Base-by-base conservation (phyloP, 2,113 vertebrate genomes). In the Larimichthys crocea region DNA sequence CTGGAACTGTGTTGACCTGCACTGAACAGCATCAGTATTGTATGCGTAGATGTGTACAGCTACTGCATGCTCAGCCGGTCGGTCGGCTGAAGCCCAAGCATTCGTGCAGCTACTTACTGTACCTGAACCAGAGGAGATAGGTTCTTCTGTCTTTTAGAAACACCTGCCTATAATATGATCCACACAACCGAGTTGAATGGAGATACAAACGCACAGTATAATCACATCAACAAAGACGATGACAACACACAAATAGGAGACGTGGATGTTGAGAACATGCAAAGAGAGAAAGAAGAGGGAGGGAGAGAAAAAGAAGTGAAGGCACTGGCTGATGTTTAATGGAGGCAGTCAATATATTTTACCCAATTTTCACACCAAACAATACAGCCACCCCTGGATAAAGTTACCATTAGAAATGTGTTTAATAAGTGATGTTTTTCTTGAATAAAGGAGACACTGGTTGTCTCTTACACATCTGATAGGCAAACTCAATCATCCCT, bases 91-190 rank as follows among this genome's bases (percentile, higher is more conserved):
- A 92, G 85, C 85, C 91, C 86, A 88, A 94, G 93, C 91, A 16
- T 50, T 88, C 82, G 64, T 90, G 92, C 92, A 80, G 87, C 67
- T 74, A 71, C 86, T 91, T 93, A 93, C 93, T 91, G 93, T 96
- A 96, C 95, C 96, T 96, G 95, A 92, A 95, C 94, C 94, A 96
- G 94, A 52, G 90, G 89, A 16, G 94, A 94, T 76, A 95, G 94
- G 87, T 89, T 93, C 93, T 96, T 95, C 82, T 94, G 95, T 88
- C 94, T 91, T 91, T 94, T 94, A 94, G 90, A 87, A 74, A 62
- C 95, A 79, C 76, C 87, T 91, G 92, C 95, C 96, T 96, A 95
- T 85, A 91, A 89, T 77, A 88, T 94, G 92, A 91, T 92, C 88
- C 94, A 91, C 89, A 93, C 79, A 93, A 92, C 82, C 90, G 66